phyloP scores from a whole-genome alignment of 2,888 invertebrate species.

The Drosophila paracracens region DNA sequence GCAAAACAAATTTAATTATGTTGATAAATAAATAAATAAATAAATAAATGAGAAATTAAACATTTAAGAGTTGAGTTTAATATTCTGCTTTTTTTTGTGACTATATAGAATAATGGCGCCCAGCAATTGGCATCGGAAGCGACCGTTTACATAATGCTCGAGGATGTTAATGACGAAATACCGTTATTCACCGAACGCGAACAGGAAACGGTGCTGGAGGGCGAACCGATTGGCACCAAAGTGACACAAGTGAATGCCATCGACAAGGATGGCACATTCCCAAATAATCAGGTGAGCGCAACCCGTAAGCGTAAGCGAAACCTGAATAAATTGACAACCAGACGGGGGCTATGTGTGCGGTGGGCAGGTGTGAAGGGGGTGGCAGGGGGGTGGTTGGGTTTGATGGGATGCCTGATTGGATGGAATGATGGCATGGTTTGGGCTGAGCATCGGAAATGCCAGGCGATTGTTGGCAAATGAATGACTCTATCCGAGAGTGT shows the following conservation, averaged over 20 bases:
- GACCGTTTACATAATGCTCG: slow-evolving; percentile 95
- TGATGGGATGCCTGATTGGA: not conserved
- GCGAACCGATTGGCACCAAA: slow-evolving; percentile 97
- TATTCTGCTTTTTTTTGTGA: not conserved
- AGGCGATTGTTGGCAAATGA: slow-evolving; percentile 63
- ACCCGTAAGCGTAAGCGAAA: slow-evolving; percentile 4
- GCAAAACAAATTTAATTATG: not conserved
- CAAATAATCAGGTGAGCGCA: slow-evolving; percentile 93
- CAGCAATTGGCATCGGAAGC: slow-evolving; percentile 98
- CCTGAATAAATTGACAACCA: slow-evolving; percentile 26
- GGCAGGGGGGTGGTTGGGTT: not conserved
- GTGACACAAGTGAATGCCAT: slow-evolving; percentile 98
- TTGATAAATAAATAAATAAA: not conserved
- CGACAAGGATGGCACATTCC: slow-evolving; percentile 97
- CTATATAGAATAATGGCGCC: slow-evolving; percentile 94
- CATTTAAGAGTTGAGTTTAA: not conserved
- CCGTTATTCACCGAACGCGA: slow-evolving; percentile 97
- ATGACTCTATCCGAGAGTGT: slow-evolving; percentile 27
- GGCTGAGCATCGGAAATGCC: slow-evolving; percentile 52
- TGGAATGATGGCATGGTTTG: not conserved
- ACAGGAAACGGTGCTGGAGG: slow-evolving; percentile 97
- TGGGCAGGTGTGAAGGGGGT: too few species aligned
- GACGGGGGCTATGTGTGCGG: not conserved
- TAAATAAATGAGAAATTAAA: not conserved
- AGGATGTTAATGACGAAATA: slow-evolving; percentile 98